Percentiles rank a stretch among this genome's conserved stretches.
Evolutionary conservation across 2,888 invertebrate genomes (phyloP).

Genomic region (Heliconius charithonia): DNA sequence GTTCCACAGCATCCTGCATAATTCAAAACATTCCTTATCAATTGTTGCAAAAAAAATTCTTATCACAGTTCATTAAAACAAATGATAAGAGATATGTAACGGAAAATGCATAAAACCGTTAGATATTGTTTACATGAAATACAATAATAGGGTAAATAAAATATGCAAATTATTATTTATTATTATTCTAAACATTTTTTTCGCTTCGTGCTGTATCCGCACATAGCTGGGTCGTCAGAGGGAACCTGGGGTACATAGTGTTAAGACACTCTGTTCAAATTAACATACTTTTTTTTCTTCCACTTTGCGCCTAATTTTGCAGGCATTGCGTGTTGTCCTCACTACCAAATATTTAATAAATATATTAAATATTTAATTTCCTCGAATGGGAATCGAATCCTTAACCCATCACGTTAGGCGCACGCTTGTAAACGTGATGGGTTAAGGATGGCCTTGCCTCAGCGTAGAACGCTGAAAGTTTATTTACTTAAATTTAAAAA

Average conservation of each 20-base stretch:
- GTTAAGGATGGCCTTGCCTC: too few relatives aligned
- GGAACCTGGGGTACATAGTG: neutral
- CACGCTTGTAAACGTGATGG: neutral
- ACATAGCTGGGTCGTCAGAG: too few relatives aligned
- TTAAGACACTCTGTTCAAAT: neutral
- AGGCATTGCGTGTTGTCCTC: neutral
- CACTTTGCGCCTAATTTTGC: neutral
- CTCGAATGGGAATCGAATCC: neutral
- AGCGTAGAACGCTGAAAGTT: too few relatives aligned
- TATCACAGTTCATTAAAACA: conserved; percentile 20
- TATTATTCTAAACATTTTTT: too few relatives aligned
- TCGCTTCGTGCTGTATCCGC: too few relatives aligned
- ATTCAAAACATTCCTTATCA: conserved; percentile 4
- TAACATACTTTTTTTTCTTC: too few relatives aligned
- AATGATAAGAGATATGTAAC: conserved; percentile 30
- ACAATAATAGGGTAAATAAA: neutral
- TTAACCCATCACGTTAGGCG: neutral
- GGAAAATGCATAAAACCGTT: conserved; percentile 33
- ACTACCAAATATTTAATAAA: neutral
- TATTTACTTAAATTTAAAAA: too few relatives aligned
- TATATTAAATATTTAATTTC: neutral
- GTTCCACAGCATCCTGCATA: neutral
- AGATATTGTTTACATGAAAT: conserved; percentile 5
- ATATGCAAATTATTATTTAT: too few relatives aligned
- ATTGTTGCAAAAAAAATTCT: conserved; percentile 4